phyloP scores from a whole-genome alignment of 2,113 vertebrate genomes.

The Leucoraja erinaceus region DNA sequence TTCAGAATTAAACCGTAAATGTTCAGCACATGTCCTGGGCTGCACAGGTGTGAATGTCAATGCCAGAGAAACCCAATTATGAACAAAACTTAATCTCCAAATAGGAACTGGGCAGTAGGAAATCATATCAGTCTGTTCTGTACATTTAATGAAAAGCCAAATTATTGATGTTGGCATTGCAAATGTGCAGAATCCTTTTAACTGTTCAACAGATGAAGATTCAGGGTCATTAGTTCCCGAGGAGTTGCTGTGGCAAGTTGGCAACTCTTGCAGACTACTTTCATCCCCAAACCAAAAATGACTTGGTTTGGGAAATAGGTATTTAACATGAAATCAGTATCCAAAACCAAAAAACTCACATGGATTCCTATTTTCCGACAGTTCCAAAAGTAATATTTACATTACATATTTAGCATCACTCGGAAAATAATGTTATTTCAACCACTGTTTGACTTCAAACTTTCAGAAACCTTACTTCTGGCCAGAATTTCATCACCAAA shows the following conservation, averaged over 20 bases:
- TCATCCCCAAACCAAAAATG: background rate
- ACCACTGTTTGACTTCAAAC: background rate
- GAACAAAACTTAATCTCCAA: background rate
- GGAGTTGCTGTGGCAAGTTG: background rate
- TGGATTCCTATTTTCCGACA: background rate
- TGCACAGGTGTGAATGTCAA: background rate
- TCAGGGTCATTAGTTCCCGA: conserved; percentile 18
- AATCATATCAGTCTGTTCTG: background rate
- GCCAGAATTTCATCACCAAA: background rate
- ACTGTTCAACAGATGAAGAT: background rate
- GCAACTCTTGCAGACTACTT: conserved; percentile 25
- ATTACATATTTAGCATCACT: background rate
- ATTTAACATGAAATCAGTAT: conserved; percentile 9
- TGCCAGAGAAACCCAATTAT: background rate
- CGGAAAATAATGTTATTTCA: background rate
- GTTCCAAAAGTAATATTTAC: background rate
- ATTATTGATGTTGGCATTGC: background rate
- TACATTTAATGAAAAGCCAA: background rate
- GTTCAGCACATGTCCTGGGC: background rate
- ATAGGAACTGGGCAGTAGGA: background rate
- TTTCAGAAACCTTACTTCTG: background rate
- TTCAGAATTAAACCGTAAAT: background rate
- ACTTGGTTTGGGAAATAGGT: background rate
- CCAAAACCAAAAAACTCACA: background rate
- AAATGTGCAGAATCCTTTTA: conserved; percentile 2